Evolutionary conservation across 2,113 vertebrate species (phyloP).

Genomic region (Archilochus colubris): DNA sequence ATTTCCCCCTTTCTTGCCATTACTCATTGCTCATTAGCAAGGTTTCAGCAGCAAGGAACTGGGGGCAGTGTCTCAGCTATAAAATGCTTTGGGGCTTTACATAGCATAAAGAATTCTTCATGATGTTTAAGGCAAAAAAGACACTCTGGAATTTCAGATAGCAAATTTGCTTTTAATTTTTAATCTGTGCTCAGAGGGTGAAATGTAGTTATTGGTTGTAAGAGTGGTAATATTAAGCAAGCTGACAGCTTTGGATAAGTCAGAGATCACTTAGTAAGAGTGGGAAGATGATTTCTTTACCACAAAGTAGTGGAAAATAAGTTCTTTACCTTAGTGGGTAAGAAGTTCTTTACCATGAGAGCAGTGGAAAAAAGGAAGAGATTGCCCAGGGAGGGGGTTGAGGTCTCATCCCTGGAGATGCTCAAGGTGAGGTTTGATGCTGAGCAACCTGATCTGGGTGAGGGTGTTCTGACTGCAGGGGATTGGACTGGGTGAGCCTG

Average conservation of each 20-base stretch:
- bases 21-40: neutral
- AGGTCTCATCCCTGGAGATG: no score
- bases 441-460: no score
- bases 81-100: neutral
- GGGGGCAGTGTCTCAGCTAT: neutral
- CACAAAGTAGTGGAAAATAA: no score
- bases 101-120: neutral
- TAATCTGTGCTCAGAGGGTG: neutral
- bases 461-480: no score
- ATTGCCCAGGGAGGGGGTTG: no score
- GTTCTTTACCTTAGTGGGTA: no score
- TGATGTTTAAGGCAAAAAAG: neutral
- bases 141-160: neutral
- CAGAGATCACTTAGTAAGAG: neutral
- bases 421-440: no score
- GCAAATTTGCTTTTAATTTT: slow-evolving; percentile 1
- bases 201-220: neutral
- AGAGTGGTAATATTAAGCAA: slow-evolving; percentile 9
- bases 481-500: no score
- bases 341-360: no score
- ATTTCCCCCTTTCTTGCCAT: neutral
- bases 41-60: neutral
- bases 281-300: neutral
- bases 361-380: no score
- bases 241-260: neutral